Base-by-base conservation (phyloP, 2,888 invertebrate species). In the Oligia strigilis region DNA sequence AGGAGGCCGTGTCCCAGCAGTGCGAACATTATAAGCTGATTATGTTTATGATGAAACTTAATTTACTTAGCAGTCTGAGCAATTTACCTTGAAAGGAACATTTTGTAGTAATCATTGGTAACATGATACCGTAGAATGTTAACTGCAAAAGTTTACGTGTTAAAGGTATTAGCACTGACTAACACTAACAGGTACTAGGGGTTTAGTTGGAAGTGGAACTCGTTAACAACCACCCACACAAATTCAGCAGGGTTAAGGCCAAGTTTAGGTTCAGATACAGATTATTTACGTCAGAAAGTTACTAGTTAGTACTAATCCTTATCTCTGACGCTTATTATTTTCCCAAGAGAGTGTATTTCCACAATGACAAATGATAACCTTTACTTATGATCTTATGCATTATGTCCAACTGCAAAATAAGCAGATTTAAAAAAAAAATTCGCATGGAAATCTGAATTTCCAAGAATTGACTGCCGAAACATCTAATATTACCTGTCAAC, bases 221-320 rank as follows among this genome's bases (percentile, higher is more conserved):
- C 71, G 78, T 81, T 81, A 81, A n/a, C 78, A 75, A 75, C 49
- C 80, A 65, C 88, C 81, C 74, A 89, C 89, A 55, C 73, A 69
- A 82, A 65, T 73, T 67, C 49, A 80, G 55, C 67, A 72, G 76
- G 81, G 81, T 80, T 83, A 88, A 85, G 85, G 85, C 70, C 72
- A 80, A 72, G 73, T 75, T 73, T 29, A 71, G 69, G 58, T 80
- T 77, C 66, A 77, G 43, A 52, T 64, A 82, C 58, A 29, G 64
- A 64, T 80, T 49, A 78, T 49, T 19, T 49, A 73, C 71, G 64
- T 60, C 82, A 80, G 58, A 73, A 29, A 65, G 52, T 58, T 55
- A 49, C 36, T 60, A 36, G n/a, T 80, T 65, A 23, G 65, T 19
- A 65, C 46, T 55, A 60, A 79, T 67, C 46, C 49, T 70, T 80